Conservation (phyloP, 2,888 invertebrate genomes). For the Tipula unca region DNA sequence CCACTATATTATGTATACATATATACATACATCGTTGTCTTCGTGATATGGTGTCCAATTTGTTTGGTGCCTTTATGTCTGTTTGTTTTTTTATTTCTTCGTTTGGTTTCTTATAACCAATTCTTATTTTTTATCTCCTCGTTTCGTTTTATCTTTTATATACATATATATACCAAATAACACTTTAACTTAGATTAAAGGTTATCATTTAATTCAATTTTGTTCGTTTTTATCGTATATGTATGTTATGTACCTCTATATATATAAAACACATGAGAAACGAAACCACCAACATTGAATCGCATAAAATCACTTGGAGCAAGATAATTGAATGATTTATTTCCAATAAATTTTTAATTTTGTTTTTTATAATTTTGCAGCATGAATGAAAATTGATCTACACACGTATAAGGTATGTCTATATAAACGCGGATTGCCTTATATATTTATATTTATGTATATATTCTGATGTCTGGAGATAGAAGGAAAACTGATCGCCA, state of each 20-base stretch:
- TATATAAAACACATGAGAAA: neutral
- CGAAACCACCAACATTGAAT: neutral
- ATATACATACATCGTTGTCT: neutral
- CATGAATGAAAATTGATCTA: neutral
- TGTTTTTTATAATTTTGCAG: neutral
- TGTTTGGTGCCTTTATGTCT: neutral
- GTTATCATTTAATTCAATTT: slow-evolving; percentile 8
- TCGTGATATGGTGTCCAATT: neutral
- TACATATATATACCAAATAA: neutral
- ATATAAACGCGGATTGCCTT: neutral
- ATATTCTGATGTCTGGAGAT: neutral
- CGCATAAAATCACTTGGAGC: neutral
- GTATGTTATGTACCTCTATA: neutral
- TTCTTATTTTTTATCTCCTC: neutral
- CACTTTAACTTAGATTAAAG: neutral
- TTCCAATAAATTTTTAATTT: neutral
- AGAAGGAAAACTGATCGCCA: neutral
- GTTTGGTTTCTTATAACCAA: neutral
- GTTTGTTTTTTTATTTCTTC: neutral
- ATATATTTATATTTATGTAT: neutral
- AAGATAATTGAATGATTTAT: neutral
- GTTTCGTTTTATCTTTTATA: neutral
- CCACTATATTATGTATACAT: neutral
- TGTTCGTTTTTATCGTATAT: neutral
- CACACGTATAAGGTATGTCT: neutral